These are phyloP conservation scores for Acyrthosiphon pisum DNA, from an alignment of 1,140 invertebrate species.

Conservation along the genomic window DNA sequence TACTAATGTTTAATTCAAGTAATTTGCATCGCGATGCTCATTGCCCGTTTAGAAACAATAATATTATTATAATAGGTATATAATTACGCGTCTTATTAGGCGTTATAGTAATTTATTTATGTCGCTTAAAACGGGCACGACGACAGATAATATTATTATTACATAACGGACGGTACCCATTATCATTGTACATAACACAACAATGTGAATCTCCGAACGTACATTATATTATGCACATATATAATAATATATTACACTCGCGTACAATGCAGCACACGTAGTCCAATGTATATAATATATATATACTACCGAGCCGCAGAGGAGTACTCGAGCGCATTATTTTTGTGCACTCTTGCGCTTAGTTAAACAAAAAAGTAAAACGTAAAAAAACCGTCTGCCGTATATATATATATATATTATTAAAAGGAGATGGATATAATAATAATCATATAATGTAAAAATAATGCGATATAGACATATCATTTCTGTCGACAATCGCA, in stretches of 20 bases:
- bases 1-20: background rate
- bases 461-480: background rate
- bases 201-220: background rate
- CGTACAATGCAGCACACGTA: background rate
- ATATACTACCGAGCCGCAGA: background rate
- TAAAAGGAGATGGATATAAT: slow-evolving; percentile 15
- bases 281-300: no score
- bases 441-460: background rate
- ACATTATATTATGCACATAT: background rate
- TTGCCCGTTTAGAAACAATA: background rate
- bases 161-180: background rate
- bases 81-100: background rate
- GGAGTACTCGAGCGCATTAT: slow-evolving; percentile 20
- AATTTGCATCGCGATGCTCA: background rate
- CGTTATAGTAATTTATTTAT: background rate
- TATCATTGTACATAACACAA: background rate
- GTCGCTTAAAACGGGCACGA: background rate
- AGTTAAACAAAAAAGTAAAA: background rate
- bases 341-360: slow-evolving; percentile 45
- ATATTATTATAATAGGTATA: background rate
- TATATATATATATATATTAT: background rate
- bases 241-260: background rate
- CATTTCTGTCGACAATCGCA: slow-evolving; percentile 9
- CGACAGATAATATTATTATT: background rate
- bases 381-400: background rate